phyloP scores from a whole-genome alignment of 2,797 vertebrate genomes.

The Xiphorhynchus erythropygius region DNA sequence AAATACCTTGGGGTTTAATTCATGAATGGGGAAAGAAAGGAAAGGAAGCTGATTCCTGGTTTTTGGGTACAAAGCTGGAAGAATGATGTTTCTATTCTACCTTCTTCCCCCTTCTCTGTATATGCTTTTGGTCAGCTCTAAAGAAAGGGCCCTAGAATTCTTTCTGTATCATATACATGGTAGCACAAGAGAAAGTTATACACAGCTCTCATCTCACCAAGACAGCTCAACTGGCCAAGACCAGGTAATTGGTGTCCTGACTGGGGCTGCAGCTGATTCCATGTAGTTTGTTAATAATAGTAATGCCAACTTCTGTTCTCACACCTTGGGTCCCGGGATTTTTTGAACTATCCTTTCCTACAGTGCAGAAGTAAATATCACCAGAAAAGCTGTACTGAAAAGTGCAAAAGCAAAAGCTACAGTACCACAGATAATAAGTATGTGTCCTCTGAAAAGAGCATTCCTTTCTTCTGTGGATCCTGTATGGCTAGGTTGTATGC shows the following conservation, averaged over 20 bases:
- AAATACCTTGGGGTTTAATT: not conserved
- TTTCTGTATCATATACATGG: not conserved
- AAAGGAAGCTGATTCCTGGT: not conserved
- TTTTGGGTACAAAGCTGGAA: not conserved
- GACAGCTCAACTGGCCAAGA: not conserved
- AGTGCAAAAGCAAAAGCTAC: not conserved
- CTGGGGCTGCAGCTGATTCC: not conserved
- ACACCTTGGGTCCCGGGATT: not conserved
- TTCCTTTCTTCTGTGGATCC: conserved; percentile 7
- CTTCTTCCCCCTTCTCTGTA: not conserved
- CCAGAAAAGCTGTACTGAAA: not conserved
- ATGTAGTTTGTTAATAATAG: not conserved
- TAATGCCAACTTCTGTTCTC: not conserved
- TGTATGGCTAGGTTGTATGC: not conserved
- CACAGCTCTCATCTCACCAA: not conserved
- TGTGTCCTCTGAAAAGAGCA: not conserved
- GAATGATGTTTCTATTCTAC: not conserved
- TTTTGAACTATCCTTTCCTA: not conserved
- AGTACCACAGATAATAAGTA: not conserved
- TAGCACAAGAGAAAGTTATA: not conserved
- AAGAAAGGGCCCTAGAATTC: not conserved
- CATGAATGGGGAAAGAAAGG: not conserved
- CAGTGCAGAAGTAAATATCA: accelerated
- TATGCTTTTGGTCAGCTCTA: not conserved
- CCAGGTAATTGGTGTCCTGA: not conserved